phyloP scores from a whole-genome alignment of 2,797 vertebrate genomes.

The Scleropages formosus region DNA sequence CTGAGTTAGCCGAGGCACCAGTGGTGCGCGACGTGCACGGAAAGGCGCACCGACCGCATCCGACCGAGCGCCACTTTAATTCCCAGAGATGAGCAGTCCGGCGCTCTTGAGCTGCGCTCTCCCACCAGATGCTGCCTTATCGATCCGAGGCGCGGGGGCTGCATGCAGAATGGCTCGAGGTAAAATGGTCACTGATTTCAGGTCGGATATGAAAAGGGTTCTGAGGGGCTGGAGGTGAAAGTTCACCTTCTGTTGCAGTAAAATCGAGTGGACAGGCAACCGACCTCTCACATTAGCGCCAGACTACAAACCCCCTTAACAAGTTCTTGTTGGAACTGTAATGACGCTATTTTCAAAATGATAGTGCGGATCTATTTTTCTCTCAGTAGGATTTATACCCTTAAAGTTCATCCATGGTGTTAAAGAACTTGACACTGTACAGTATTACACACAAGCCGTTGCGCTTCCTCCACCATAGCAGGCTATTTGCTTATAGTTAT shows the following conservation, averaged over 20 bases:
- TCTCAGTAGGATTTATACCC: too few species aligned
- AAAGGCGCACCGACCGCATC: too few species aligned
- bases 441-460: too few species aligned
- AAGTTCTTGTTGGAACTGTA: slow-evolving; percentile 33
- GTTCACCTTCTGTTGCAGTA: slow-evolving; percentile 67
- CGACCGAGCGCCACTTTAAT: slow-evolving; percentile 67
- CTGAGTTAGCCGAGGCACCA: too few species aligned
- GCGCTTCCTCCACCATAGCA: too few species aligned
- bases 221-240: slow-evolving; percentile 65
- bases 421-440: too few species aligned
- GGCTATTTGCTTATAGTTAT: too few species aligned
- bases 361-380: too few species aligned
- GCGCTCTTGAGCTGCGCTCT: slow-evolving; percentile 64
- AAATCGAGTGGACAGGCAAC: slow-evolving; percentile 48
- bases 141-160: slow-evolving; percentile 63
- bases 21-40: too few species aligned
- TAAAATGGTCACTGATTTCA: slow-evolving; percentile 65
- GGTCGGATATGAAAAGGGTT: slow-evolving; percentile 53
- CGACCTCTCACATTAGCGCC: background rate
- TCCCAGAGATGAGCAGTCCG: slow-evolving; percentile 73
- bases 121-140: slow-evolving; percentile 76
- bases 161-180: slow-evolving; percentile 64
- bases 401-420: background rate
- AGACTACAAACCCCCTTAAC: background rate
- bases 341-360: background rate